Percentiles rank a stretch among this genome's conserved stretches.
phyloP scores from a whole-genome alignment of 2,888 invertebrate genomes.

The Rotaria sp. region DNA sequence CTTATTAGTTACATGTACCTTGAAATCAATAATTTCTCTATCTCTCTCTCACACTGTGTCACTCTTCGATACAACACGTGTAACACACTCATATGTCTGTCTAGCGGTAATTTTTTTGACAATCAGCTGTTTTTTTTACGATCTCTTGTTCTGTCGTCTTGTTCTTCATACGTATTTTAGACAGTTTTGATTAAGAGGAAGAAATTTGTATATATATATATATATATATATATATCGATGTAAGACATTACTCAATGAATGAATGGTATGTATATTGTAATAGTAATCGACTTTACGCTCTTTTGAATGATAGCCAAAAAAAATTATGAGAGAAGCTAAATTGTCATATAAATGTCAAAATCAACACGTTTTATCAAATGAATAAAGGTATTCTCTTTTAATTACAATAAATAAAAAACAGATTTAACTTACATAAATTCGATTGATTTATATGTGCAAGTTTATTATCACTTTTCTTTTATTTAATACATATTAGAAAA shows the following conservation, averaged over 20 bases:
- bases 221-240: background rate
- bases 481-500: background rate
- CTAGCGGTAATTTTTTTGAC: background rate
- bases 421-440: background rate
- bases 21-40: background rate
- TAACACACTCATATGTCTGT: background rate
- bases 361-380: background rate
- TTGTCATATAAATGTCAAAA: background rate
- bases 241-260: background rate
- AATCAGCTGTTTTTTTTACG: constrained; percentile 5
- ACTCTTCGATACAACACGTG: background rate
- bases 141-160: background rate
- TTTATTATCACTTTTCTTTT: background rate
- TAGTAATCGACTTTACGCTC: background rate
- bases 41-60: background rate
- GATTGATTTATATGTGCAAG: background rate
- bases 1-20: background rate
- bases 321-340: background rate
- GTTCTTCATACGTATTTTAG: background rate
- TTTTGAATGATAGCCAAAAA: background rate
- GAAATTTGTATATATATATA: background rate
- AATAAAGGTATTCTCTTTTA: background rate
- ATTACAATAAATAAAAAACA: background rate
- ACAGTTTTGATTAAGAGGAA: background rate
- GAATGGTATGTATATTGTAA: background rate